Conservation (phyloP, 2,888 invertebrate species). For the Eupithecia tripunctaria region DNA sequence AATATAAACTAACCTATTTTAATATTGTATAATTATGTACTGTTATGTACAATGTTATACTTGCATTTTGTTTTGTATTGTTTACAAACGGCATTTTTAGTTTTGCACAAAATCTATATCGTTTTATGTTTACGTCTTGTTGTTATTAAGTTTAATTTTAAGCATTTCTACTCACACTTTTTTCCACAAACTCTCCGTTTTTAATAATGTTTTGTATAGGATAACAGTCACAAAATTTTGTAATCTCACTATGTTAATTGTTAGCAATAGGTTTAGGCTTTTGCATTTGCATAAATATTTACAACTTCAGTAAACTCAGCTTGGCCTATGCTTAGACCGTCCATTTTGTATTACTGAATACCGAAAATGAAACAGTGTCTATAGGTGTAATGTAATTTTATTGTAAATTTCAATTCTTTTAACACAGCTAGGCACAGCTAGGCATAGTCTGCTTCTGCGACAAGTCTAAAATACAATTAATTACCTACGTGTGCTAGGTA, state of each 20-base stretch:
- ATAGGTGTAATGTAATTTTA: background rate
- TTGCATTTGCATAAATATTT: background rate
- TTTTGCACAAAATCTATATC: slow-evolving; percentile 7
- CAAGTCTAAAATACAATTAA: background rate
- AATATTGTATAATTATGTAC: background rate
- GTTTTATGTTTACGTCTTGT: background rate
- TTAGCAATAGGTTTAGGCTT: background rate
- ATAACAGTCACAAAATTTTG: slow-evolving; percentile 1
- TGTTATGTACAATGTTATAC: background rate
- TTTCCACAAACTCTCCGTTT: background rate
- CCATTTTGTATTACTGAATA: background rate
- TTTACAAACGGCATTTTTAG: background rate
- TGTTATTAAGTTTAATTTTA: slow-evolving; percentile 1
- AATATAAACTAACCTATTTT: background rate
- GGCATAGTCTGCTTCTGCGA: background rate
- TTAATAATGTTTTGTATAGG: background rate
- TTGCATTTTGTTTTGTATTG: slow-evolving; percentile 5
- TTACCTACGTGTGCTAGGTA: background rate
- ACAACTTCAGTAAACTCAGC: background rate
- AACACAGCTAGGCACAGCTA: background rate
- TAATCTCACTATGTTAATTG: slow-evolving; percentile 4
- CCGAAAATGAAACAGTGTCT: slow-evolving; percentile 17
- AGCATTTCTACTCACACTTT: background rate
- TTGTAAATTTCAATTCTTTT: background rate
- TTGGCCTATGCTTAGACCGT: slow-evolving; percentile 1